A percentile compares a stretch with the other conserved stretches of the same genome.
phyloP scores from a whole-genome alignment of 2,797 vertebrate genomes.

The Simalia tracyae region DNA sequence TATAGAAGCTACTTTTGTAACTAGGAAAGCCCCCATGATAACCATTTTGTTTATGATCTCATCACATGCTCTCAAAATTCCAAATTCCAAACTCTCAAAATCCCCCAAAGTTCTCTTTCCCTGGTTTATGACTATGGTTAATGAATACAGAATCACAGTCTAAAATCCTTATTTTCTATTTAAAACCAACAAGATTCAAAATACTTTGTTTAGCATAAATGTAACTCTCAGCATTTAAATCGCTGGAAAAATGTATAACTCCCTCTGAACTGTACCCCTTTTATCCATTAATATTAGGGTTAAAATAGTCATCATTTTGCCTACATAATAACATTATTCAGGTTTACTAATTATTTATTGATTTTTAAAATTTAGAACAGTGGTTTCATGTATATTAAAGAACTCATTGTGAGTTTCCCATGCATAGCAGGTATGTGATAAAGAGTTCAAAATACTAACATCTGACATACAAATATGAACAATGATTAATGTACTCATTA shows the following conservation, averaged over 20 bases:
- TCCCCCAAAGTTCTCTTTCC: not conserved
- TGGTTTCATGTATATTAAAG: not conserved
- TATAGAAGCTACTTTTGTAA: not conserved
- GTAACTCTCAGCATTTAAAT: not conserved
- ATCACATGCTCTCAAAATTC: not conserved
- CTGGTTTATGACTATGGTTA: not conserved
- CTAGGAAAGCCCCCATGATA: not conserved
- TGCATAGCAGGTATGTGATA: not conserved
- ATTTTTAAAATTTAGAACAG: not conserved
- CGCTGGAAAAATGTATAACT: not conserved
- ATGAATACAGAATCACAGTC: not conserved
- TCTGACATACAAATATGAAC: not conserved
- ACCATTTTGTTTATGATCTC: not conserved
- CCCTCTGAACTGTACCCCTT: not conserved
- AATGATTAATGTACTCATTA: constrained; percentile 10
- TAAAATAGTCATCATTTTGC: not conserved
- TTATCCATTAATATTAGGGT: not conserved
- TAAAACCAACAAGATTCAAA: not conserved
- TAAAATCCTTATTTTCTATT: not conserved
- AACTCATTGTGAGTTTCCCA: not conserved
- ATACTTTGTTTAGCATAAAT: not conserved
- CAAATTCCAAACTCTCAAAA: not conserved
- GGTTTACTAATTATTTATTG: not conserved
- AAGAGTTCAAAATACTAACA: not conserved
- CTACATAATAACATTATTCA: not conserved